These are phyloP conservation scores for Anoplophora glabripennis DNA, from an alignment of 1,140 invertebrate genomes.

Conservation along the genomic window DNA sequence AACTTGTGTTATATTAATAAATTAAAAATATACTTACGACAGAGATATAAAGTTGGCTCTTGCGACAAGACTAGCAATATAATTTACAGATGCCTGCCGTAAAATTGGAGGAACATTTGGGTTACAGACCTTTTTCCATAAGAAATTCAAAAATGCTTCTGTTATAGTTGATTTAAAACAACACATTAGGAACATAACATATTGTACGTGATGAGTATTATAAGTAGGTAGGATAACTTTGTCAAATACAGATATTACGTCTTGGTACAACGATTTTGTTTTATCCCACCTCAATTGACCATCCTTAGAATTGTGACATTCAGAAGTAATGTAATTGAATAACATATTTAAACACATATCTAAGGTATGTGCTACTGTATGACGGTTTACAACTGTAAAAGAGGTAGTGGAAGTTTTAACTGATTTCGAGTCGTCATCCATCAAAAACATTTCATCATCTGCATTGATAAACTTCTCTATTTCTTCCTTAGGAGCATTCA, in stretches of 20 bases:
- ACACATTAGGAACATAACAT: conserved; percentile 73
- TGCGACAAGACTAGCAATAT: conserved; percentile 73
- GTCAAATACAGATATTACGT: conserved; percentile 66
- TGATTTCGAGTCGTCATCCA: conserved; percentile 49
- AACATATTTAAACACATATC: conserved; percentile 65
- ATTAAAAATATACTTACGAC: conserved; percentile 53
- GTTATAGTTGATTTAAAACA: conserved; percentile 64
- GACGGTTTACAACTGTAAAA: conserved; percentile 43
- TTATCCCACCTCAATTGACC: conserved; percentile 49
- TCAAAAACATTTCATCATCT: conserved; percentile 52
- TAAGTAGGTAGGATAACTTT: conserved; percentile 70
- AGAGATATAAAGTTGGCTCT: conserved; percentile 66
- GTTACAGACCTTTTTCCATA: conserved; percentile 74
- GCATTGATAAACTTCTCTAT: conserved; percentile 50
- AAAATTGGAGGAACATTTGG: conserved; percentile 62
- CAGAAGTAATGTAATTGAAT: conserved; percentile 57
- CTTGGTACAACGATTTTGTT: conserved; percentile 50
- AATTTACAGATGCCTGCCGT: conserved; percentile 67
- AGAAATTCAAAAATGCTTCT: conserved; percentile 66
- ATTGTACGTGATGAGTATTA: conserved; percentile 74
- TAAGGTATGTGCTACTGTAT: conserved; percentile 56
- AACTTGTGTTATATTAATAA: neutral
- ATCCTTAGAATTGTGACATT: conserved; percentile 48
- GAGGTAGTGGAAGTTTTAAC: conserved; percentile 23
- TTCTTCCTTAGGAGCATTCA: conserved; percentile 58